phyloP scores from a whole-genome alignment of 2,888 invertebrate species.

The Drosophila anomelani region DNA sequence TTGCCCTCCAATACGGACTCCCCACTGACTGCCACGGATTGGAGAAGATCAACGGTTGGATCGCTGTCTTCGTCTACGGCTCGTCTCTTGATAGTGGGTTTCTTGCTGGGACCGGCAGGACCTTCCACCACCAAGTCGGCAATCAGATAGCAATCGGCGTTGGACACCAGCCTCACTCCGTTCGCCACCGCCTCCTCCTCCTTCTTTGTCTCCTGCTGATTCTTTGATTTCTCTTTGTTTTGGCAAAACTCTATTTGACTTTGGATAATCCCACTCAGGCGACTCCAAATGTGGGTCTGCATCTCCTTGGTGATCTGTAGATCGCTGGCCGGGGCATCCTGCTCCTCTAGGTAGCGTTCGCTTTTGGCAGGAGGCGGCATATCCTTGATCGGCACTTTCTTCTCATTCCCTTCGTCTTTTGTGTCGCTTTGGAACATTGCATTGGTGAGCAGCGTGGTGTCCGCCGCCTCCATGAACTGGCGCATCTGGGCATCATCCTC shows the following conservation, averaged over 20 bases:
- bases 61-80: not conserved
- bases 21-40: constrained; percentile 57
- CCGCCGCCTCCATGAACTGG: constrained; percentile 74
- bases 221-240: not conserved
- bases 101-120: constrained; percentile 56
- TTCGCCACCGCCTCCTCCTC: constrained; percentile 14
- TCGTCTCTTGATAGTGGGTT: constrained; percentile 68
- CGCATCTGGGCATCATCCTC: constrained; percentile 66
- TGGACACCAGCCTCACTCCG: constrained; percentile 63
- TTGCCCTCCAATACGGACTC: constrained; percentile 55
- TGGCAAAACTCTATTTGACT: constrained; percentile 67
- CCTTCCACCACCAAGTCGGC: constrained; percentile 70
- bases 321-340: constrained; percentile 49
- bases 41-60: constrained; percentile 8
- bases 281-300: constrained; percentile 72
- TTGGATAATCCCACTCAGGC: constrained; percentile 63
- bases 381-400: not conserved
- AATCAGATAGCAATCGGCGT: constrained; percentile 67
- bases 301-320: constrained; percentile 69
- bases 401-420: too few species aligned
- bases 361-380: constrained; percentile 44
- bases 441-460: constrained; percentile 72
- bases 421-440: constrained; percentile 60
- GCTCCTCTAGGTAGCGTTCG: constrained; percentile 65
- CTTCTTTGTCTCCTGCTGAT: too few species aligned